Conservation (phyloP, 2,113 vertebrate genomes). For the Acanthisitta chloris region DNA sequence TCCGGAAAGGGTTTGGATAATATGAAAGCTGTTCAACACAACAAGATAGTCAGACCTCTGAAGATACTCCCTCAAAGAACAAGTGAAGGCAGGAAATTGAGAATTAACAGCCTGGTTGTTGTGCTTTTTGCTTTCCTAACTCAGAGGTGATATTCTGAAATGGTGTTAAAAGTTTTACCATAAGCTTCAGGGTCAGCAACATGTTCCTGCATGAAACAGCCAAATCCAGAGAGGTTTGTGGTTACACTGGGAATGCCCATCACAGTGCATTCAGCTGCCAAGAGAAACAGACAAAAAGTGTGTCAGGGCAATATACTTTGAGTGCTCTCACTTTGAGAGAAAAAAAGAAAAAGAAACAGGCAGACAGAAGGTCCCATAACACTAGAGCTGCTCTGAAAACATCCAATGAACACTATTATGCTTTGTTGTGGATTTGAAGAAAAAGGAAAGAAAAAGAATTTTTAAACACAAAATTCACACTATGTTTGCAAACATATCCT, state of each 20-base stretch:
- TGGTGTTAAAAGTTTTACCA: conserved; percentile 68
- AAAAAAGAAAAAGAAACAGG: neutral
- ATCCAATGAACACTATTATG: neutral
- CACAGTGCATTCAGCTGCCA: conserved; percentile 93
- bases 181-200: conserved; percentile 93
- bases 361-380: neutral
- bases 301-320: neutral
- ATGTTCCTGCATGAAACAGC: conserved; percentile 97
- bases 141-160: neutral
- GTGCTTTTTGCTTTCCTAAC: neutral
- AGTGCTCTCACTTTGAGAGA: neutral
- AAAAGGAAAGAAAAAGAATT: neutral
- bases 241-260: conserved; percentile 99
- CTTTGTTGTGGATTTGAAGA: neutral
- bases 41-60: neutral
- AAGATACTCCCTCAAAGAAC: neutral
- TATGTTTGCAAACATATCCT: neutral
- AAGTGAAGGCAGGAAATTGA: neutral
- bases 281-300: neutral
- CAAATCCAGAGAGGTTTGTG: conserved; percentile 96
- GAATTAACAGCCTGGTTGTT: neutral
- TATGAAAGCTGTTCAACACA: neutral
- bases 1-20: neutral
- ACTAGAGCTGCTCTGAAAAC: neutral
- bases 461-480: neutral